These are phyloP conservation scores for Carterocephalus palaemon DNA, from an alignment of 2,888 invertebrate species.

Conservation along the genomic window DNA sequence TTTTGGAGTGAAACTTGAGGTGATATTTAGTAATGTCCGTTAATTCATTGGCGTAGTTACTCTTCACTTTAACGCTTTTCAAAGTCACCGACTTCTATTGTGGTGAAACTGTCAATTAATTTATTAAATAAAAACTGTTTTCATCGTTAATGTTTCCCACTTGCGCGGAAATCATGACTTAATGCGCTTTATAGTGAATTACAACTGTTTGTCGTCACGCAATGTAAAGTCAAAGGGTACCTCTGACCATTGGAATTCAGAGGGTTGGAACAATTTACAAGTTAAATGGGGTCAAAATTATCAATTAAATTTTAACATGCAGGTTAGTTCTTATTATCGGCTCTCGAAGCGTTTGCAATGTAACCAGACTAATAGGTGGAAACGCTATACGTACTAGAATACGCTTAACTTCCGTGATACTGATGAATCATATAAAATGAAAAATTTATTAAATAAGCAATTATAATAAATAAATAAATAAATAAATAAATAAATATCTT, in stretches of 20 bases:
- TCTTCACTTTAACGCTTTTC: too few species aligned
- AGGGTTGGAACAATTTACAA: constrained; percentile 39
- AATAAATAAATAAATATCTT: too few species aligned
- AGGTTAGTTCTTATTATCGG: constrained; percentile 1
- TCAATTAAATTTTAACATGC: constrained; percentile 39
- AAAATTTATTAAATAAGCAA: too few species aligned
- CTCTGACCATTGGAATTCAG: constrained; percentile 47
- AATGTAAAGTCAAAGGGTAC: constrained; percentile 34
- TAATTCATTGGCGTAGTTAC: too few species aligned
- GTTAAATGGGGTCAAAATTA: constrained; percentile 35
- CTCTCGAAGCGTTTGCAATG: constrained; percentile 34
- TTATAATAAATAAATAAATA: too few species aligned
- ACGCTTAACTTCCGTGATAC: too few species aligned
- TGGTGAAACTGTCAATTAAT: neutral
- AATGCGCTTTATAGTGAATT: constrained; percentile 33
- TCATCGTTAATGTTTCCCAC: constrained; percentile 22
- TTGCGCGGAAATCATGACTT: constrained; percentile 32
- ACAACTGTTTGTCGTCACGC: constrained; percentile 41
- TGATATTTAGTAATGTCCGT: too few species aligned
- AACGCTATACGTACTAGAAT: too few species aligned
- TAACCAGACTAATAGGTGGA: too few species aligned
- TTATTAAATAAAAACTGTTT: neutral
- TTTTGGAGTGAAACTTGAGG: too few species aligned
- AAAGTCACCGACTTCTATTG: neutral
- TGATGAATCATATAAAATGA: too few species aligned